These are phyloP conservation scores for Andrena flavipes DNA, from an alignment of 2,888 invertebrate genomes.

Conservation along the genomic window DNA sequence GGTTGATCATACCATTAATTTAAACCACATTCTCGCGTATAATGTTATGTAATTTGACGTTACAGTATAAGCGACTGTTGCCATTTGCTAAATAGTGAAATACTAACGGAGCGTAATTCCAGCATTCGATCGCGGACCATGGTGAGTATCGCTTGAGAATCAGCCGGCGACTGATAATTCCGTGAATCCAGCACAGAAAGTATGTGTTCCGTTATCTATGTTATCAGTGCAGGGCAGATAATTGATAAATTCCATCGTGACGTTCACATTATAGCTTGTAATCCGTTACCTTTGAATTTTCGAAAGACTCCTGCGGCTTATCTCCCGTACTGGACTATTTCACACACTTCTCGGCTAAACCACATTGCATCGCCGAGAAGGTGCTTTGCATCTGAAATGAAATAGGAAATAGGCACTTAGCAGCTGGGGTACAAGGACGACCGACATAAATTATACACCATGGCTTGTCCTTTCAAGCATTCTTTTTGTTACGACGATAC, in stretches of 20 bases:
- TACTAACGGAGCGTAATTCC: slow-evolving; percentile 82
- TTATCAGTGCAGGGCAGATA: slow-evolving; percentile 78
- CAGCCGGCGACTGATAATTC: slow-evolving; percentile 67
- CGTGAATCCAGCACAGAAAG: slow-evolving; percentile 55
- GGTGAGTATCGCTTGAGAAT: slow-evolving; percentile 65
- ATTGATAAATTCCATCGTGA: slow-evolving; percentile 53
- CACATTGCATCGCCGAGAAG: slow-evolving; percentile 62
- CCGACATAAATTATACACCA: slow-evolving; percentile 53
- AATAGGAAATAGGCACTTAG: slow-evolving; percentile 80
- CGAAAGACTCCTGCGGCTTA: not conserved
- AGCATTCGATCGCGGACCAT: slow-evolving; percentile 83
- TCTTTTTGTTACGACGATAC: slow-evolving; percentile 13
- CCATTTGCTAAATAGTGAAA: slow-evolving; percentile 27
- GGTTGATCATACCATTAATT: not conserved
- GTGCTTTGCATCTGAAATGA: slow-evolving; percentile 80
- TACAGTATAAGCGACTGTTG: not conserved
- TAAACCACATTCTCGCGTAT: not conserved
- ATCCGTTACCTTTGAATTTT: slow-evolving; percentile 22
- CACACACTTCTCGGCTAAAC: slow-evolving; percentile 66
- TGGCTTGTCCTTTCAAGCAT: slow-evolving; percentile 42
- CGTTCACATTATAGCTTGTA: slow-evolving; percentile 38
- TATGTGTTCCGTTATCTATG: slow-evolving; percentile 75
- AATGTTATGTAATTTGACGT: not conserved
- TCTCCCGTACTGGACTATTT: slow-evolving; percentile 51
- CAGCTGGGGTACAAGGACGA: slow-evolving; percentile 70